These are phyloP conservation scores for Phyllotreta cruciferae DNA, from an alignment of 2,888 invertebrate species.

Conservation along the genomic window DNA sequence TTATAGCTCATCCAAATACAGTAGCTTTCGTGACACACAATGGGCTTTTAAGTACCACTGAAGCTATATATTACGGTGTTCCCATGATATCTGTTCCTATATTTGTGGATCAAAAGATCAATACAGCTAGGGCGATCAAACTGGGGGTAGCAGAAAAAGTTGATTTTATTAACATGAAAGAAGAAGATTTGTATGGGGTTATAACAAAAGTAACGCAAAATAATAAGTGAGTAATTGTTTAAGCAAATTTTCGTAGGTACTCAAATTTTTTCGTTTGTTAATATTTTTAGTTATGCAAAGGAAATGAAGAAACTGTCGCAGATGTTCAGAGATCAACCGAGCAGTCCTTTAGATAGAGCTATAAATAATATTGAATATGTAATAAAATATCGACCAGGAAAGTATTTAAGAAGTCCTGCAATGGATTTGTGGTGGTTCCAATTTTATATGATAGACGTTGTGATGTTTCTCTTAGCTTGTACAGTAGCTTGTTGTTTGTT, in stretches of 20 bases:
- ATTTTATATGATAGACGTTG: constrained; percentile 1
- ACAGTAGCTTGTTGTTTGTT: not conserved
- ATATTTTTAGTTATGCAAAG: constrained; percentile 11
- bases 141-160: constrained; percentile 36
- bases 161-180: constrained; percentile 37
- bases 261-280: not conserved
- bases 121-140: constrained; percentile 58
- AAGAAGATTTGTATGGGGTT: constrained; percentile 36
- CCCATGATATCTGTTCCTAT: constrained; percentile 64
- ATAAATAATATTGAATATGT: constrained; percentile 4
- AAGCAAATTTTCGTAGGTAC: not conserved
- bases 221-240: constrained; percentile 18
- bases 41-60: constrained; percentile 66
- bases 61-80: constrained; percentile 62
- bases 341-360: constrained; percentile 12
- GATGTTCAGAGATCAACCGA: constrained; percentile 21
- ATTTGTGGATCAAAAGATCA: constrained; percentile 62
- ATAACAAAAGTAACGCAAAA: constrained; percentile 42
- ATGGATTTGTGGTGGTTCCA: constrained; percentile 9
- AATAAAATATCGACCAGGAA: constrained; percentile 8
- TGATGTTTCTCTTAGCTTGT: not conserved
- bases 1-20: constrained; percentile 55
- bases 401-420: constrained; percentile 2
- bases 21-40: constrained; percentile 67
- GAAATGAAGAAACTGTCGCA: constrained; percentile 3